A percentile compares a stretch with the other conserved stretches of the same genome.
Evolutionary conservation across 2,888 invertebrate genomes (phyloP).

Genomic region (Epicampocera succincta): DNA sequence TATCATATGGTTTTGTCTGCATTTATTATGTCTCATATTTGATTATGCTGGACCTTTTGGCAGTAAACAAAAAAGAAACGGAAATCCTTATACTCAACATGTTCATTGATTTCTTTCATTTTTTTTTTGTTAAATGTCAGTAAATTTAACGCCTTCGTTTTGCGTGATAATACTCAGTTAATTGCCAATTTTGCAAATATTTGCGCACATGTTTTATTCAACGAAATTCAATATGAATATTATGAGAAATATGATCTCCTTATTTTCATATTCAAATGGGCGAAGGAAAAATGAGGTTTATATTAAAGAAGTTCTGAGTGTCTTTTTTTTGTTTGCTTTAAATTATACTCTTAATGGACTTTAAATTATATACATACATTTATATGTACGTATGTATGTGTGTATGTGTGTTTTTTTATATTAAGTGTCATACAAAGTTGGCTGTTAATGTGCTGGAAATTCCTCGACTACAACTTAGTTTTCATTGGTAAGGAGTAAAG

Average conservation of each 20-base stretch:
- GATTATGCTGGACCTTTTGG: constrained; percentile 16
- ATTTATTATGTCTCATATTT: constrained; percentile 3
- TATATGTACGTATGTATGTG: no score
- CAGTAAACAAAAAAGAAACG: neutral
- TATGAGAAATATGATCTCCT: constrained; percentile 24
- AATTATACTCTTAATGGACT: no score
- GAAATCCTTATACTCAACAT: constrained; percentile 3
- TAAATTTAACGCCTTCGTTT: constrained; percentile 21
- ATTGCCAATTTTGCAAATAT: constrained; percentile 49
- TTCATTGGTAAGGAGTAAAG: no score
- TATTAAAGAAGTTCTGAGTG: no score
- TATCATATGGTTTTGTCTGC: constrained; percentile 40
- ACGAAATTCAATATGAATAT: constrained; percentile 32
- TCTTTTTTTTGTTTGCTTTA: no score
- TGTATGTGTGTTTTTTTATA: no score
- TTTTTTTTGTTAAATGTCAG: constrained; percentile 32
- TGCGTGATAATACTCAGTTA: constrained; percentile 22
- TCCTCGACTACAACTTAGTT: no score
- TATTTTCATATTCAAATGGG: neutral
- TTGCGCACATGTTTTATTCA: constrained; percentile 31
- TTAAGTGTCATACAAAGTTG: no score
- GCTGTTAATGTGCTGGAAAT: no score
- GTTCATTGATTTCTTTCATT: constrained; percentile 46
- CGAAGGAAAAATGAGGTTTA: neutral
- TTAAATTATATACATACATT: no score